Conservation (phyloP, 2,113 vertebrate species). For the Pseudopipra pipra region DNA sequence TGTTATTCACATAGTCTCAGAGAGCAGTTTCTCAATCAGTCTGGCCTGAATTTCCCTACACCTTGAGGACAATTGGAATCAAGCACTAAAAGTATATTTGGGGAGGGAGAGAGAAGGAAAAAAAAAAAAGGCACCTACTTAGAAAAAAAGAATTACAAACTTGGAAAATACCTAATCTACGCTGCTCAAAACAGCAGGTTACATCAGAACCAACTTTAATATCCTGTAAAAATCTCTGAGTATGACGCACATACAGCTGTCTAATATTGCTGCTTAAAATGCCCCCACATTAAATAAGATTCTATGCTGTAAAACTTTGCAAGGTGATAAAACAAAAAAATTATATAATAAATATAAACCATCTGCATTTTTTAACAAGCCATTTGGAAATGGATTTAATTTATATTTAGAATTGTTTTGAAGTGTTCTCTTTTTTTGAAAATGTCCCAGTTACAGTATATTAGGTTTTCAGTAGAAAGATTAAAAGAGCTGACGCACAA, state of each 20-base stretch:
- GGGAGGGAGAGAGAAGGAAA: no score
- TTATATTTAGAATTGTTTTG: slow-evolving; percentile 79
- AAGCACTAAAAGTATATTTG: slow-evolving; percentile 10
- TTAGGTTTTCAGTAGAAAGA: slow-evolving; percentile 68
- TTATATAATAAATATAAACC: slow-evolving; percentile 79
- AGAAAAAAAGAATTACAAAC: slow-evolving; percentile 42
- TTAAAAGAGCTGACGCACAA: slow-evolving; percentile 68
- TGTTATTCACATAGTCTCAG: slow-evolving; percentile 33
- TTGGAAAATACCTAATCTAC: slow-evolving; percentile 62
- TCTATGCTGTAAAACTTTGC: slow-evolving; percentile 77
- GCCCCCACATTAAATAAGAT: slow-evolving; percentile 76
- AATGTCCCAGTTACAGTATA: slow-evolving; percentile 69
- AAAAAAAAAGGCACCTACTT: background rate
- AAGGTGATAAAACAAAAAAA: slow-evolving; percentile 82
- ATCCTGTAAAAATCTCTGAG: slow-evolving; percentile 69
- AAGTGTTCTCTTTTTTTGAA: slow-evolving; percentile 69
- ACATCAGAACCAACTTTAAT: slow-evolving; percentile 77
- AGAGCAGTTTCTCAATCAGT: slow-evolving; percentile 36
- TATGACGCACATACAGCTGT: slow-evolving; percentile 75
- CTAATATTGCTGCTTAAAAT: slow-evolving; percentile 75
- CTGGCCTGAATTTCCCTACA: slow-evolving; percentile 42
- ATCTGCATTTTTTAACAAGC: slow-evolving; percentile 78
- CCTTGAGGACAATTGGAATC: slow-evolving; percentile 47
- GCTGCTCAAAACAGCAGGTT: slow-evolving; percentile 68
- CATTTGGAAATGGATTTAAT: slow-evolving; percentile 75